Evolutionary conservation across 2,888 invertebrate genomes (phyloP).

Genomic region (Drosophila pegasa): DNA sequence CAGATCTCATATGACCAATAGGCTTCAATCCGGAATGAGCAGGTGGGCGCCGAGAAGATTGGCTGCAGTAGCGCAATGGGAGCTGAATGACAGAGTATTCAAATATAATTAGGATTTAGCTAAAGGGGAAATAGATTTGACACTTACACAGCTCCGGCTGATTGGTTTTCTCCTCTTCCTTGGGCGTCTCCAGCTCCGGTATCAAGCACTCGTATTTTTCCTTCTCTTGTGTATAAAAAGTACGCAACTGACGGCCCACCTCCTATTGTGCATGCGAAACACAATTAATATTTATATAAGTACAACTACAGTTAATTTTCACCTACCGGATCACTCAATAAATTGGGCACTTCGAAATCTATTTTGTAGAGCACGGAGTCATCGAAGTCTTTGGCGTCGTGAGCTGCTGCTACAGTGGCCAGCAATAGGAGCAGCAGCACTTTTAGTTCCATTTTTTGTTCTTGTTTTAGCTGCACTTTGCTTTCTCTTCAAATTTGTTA

Average conservation of each 20-base stretch:
- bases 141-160: conserved; percentile 77
- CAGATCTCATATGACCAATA: conserved; percentile 99
- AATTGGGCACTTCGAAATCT: conserved; percentile 89
- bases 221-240: conserved; percentile 88
- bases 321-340: conserved; percentile 82
- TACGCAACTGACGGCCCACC: conserved; percentile 65
- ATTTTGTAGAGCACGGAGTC: conserved; percentile 92
- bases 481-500: conserved; percentile 14
- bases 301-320: neutral
- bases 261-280: conserved; percentile 51
- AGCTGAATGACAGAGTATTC: conserved; percentile 79
- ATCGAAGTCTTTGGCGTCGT: conserved; percentile 90
- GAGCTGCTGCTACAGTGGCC: conserved; percentile 71
- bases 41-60: conserved; percentile 91
- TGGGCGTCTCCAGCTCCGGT: conserved; percentile 87
- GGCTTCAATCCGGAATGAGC: conserved; percentile 94
- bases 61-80: conserved; percentile 92
- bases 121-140: neutral
- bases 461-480: neutral
- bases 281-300: neutral
- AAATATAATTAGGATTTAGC: neutral
- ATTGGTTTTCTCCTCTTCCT: conserved; percentile 81
- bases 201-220: conserved; percentile 94
- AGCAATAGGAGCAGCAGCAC: conserved; percentile 36
- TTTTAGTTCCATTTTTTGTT: conserved; percentile 5